Percentiles rank a stretch among this genome's conserved stretches.
phyloP scores from a whole-genome alignment of 2,113 vertebrate species.

The Chinchilla lanigera region DNA sequence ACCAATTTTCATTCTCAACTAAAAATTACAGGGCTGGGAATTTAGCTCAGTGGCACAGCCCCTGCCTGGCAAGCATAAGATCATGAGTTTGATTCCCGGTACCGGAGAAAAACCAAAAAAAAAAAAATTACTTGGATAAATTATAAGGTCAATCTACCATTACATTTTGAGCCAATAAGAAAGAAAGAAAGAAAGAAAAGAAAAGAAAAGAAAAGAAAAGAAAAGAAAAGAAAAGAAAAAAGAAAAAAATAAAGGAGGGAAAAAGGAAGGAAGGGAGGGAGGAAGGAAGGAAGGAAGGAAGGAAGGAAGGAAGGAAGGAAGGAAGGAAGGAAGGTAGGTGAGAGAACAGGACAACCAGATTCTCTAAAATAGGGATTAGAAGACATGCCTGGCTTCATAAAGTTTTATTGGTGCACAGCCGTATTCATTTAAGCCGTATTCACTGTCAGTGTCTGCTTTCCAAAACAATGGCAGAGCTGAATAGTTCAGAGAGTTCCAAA shows the following conservation, averaged over 20 bases:
- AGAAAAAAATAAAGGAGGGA: fast-evolving
- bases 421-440: background rate
- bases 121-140: background rate
- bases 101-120: no score
- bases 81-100: no score
- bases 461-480: background rate
- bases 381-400: background rate
- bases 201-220: no score
- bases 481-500: background rate
- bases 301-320: background rate
- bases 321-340: fast-evolving
- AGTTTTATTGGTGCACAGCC: background rate
- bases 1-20: background rate
- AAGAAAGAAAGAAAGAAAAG: no score
- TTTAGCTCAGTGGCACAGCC: no score
- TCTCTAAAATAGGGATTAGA: background rate
- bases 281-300: no score
- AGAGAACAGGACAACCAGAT: background rate
- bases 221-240: no score
- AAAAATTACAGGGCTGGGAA: no score
- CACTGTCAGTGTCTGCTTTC: background rate
- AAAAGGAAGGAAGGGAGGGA: no score
- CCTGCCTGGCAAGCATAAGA: no score
- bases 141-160: background rate
- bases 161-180: background rate